These are phyloP conservation scores for Forbesichthys papilliferus DNA, from an alignment of 2,113 vertebrate species.

Conservation along the genomic window DNA sequence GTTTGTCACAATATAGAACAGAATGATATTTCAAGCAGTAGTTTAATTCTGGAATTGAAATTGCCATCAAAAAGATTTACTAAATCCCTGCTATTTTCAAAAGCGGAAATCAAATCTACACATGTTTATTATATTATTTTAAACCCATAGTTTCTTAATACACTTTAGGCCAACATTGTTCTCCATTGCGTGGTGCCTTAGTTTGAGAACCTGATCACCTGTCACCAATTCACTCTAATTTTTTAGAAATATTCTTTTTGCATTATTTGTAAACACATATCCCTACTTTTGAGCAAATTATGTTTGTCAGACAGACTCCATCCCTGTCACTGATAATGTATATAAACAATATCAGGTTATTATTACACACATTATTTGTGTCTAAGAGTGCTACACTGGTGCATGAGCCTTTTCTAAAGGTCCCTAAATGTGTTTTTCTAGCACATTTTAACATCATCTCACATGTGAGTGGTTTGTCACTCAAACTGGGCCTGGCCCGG, in stretches of 20 bases:
- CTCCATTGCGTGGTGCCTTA: slow-evolving; percentile 58
- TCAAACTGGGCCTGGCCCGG: not conserved
- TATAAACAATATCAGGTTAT: slow-evolving; percentile 18
- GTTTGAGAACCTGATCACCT: slow-evolving; percentile 28
- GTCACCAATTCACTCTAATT: slow-evolving; percentile 25
- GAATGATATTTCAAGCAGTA: not conserved
- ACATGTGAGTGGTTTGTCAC: not conserved
- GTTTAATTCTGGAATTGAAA: not conserved
- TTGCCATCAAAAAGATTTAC: not conserved
- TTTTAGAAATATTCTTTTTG: slow-evolving; percentile 32
- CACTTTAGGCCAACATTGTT: not conserved
- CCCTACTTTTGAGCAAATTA: not conserved
- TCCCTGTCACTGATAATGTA: not conserved
- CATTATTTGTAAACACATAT: not conserved
- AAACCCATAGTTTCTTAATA: not conserved
- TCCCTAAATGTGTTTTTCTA: not conserved
- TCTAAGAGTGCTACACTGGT: not conserved
- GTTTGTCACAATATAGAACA: not conserved
- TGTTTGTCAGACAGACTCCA: not conserved
- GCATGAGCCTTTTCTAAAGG: slow-evolving; percentile 9
- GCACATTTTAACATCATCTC: not conserved
- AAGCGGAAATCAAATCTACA: too few relatives aligned
- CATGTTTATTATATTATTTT: too few relatives aligned
- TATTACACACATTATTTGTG: not conserved
- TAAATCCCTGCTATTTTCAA: not conserved